Percentiles rank a stretch among this genome's conserved stretches.
These are phyloP conservation scores for Epinotia brunnichana DNA, from an alignment of 2,888 invertebrate species.

Conservation along the genomic window DNA sequence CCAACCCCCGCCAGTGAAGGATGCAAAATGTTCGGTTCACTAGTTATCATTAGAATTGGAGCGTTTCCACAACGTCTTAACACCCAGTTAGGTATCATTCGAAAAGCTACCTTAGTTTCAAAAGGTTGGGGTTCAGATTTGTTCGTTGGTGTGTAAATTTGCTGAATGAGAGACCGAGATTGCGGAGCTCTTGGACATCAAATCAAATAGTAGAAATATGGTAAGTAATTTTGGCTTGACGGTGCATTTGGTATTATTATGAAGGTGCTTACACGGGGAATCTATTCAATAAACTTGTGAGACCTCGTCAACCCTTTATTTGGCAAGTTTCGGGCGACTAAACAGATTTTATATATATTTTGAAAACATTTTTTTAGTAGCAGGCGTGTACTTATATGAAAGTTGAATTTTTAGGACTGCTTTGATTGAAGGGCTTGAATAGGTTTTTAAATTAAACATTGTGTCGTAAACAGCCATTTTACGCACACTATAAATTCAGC, in stretches of 20 bases:
- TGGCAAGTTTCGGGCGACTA: neutral
- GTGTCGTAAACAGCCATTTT: too few relatives aligned
- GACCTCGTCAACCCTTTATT: neutral
- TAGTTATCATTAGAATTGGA: conserved; percentile 37
- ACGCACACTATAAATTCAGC: too few relatives aligned
- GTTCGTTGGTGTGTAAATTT: neutral
- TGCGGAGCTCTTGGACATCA: conserved; percentile 23
- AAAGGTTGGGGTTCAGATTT: neutral
- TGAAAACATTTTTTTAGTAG: too few relatives aligned
- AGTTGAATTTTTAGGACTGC: too few relatives aligned
- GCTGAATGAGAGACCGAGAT: conserved; percentile 17
- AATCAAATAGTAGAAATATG: conserved; percentile 32
- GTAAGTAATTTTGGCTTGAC: conserved; percentile 8
- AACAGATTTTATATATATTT: neutral
- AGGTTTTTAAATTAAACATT: too few relatives aligned
- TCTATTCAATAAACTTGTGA: neutral
- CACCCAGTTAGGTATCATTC: neutral
- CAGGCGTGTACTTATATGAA: too few relatives aligned
- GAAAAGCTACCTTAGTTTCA: conserved; percentile 18
- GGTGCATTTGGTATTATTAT: conserved; percentile 13
- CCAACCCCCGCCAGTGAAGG: conserved; percentile 25
- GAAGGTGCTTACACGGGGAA: neutral
- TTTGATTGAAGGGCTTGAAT: too few relatives aligned
- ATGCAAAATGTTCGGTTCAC: conserved; percentile 35
- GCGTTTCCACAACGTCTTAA: conserved; percentile 12